Conservation (phyloP, 2,797 vertebrate species). For the Dermochelys coriacea region DNA sequence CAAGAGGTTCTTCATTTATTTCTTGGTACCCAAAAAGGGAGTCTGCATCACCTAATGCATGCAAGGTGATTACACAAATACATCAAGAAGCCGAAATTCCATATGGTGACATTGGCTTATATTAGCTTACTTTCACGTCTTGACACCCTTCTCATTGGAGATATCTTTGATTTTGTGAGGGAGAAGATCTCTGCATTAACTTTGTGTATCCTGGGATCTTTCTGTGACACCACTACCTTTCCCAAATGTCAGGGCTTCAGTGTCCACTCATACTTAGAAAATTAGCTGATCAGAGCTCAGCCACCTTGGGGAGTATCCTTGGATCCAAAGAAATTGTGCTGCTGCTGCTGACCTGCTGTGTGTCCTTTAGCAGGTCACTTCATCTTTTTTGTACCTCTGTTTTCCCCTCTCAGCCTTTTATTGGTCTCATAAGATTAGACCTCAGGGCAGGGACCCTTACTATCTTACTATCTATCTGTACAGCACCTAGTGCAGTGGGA, state of each 20-base stretch:
- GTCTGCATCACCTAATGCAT: background rate
- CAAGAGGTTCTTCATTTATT: background rate
- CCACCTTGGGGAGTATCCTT: no score
- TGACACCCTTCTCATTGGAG: background rate
- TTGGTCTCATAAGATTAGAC: background rate
- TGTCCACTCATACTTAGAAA: no score
- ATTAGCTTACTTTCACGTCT: background rate
- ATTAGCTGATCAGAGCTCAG: no score
- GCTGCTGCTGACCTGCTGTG: no score
- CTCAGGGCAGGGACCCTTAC: background rate
- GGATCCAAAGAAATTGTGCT: no score
- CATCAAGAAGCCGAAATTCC: background rate
- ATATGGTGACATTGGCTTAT: background rate
- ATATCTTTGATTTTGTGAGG: background rate
- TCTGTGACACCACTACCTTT: background rate
- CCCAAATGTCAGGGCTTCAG: no score
- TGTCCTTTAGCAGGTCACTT: no score
- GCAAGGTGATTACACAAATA: background rate
- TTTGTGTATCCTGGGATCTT: background rate
- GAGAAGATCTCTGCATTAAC: background rate
- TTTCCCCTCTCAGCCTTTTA: background rate
- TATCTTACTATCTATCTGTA: no score
- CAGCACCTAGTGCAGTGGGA: no score
- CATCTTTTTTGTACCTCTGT: background rate
- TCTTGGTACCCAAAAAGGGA: background rate